Percentiles rank a stretch among this genome's conserved stretches.
Conservation (phyloP, 2,888 invertebrate species). For the Opisthograptis luteolata region DNA sequence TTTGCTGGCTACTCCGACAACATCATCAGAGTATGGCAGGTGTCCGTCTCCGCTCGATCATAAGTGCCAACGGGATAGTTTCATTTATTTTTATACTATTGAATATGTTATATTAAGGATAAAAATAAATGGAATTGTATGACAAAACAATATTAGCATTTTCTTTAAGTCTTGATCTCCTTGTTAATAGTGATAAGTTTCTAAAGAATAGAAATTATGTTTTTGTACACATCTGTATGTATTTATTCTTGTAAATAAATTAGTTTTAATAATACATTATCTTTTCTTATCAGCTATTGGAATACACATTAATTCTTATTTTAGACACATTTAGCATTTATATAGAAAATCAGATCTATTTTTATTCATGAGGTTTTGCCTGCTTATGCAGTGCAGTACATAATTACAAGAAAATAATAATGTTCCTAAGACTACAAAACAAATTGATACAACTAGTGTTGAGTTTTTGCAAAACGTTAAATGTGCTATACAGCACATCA, state of each 20-base stretch:
- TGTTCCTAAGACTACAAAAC: no score
- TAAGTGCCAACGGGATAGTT: constrained; percentile 73
- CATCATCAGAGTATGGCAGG: constrained; percentile 99
- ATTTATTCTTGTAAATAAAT: constrained; percentile 64
- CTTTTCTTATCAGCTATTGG: constrained; percentile 40
- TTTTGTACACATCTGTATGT: constrained; percentile 45
- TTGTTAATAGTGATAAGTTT: constrained; percentile 45
- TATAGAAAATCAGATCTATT: constrained; percentile 3
- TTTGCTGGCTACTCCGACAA: constrained; percentile 99
- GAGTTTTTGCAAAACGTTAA: no score
- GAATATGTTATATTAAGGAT: constrained; percentile 52
- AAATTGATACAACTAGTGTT: no score
- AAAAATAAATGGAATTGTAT: constrained; percentile 81
- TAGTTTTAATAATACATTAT: constrained; percentile 38
- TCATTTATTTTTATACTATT: constrained; percentile 80
- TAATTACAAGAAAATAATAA: no score
- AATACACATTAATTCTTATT: no score
- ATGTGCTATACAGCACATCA: no score
- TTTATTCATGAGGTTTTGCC: no score
- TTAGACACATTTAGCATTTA: constrained; percentile 1
- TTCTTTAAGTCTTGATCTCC: constrained; percentile 74
- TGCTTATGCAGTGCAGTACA: no score
- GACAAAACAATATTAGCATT: constrained; percentile 56
- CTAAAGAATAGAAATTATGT: constrained; percentile 31
- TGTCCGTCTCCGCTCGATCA: constrained; percentile 91